Conservation (phyloP, 1,140 invertebrate genomes). For the Tribolium madens region DNA sequence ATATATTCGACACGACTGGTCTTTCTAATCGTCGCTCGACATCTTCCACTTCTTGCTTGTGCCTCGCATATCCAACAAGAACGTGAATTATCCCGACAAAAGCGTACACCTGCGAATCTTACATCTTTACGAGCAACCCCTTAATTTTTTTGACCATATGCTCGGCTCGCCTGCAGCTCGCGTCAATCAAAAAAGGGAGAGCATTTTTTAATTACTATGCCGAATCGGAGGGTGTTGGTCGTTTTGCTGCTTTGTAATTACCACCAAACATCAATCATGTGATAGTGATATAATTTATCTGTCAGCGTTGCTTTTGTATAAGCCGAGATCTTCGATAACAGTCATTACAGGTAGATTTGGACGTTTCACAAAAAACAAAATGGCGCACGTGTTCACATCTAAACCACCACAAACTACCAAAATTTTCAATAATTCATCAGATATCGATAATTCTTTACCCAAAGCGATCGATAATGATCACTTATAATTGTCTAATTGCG, state of each 20-base stretch:
- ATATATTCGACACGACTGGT: slow-evolving; percentile 37
- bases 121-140: neutral
- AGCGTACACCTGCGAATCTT: slow-evolving; percentile 4
- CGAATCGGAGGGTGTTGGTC: neutral
- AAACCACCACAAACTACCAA: neutral
- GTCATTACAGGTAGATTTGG: neutral
- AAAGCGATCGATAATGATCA: slow-evolving; percentile 37
- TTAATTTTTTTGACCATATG: neutral
- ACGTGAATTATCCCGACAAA: slow-evolving; percentile 27
- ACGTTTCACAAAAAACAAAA: neutral
- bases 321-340: slow-evolving; percentile 5
- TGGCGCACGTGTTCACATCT: neutral
- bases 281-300: slow-evolving; percentile 27
- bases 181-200: neutral
- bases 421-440: slow-evolving; percentile 34
- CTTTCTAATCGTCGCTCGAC: slow-evolving; percentile 36
- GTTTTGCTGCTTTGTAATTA: slow-evolving; percentile 10
- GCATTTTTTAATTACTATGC: slow-evolving; percentile 22
- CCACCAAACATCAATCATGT: slow-evolving; percentile 8
- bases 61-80: slow-evolving; percentile 11
- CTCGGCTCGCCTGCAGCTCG: neutral
- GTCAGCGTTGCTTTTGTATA: slow-evolving; percentile 5
- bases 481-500: slow-evolving; percentile 44
- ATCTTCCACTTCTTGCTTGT: slow-evolving; percentile 33
- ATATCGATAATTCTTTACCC: slow-evolving; percentile 1